Evolutionary conservation across 2,888 invertebrate species (phyloP), one percentile per base, ranked within the genome.

Genomic region (Trichogramma dendrolimi): DNA sequence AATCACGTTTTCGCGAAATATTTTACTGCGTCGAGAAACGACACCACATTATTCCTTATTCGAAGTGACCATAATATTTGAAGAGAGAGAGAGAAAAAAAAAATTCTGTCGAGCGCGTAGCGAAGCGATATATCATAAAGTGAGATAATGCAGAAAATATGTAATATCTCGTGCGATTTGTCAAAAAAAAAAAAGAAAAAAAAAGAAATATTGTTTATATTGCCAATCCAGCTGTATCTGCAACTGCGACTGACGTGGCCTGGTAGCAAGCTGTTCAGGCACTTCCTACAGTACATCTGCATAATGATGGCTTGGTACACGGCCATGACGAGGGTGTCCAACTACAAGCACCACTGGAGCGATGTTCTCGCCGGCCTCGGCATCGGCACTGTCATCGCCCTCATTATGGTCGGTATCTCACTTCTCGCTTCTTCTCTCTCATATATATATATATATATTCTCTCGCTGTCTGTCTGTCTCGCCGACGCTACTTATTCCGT

Each of bases 261-360:
- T 61, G 88, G 90, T 27, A 89, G 91, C 58, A 89, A 88, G 75
- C 83, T 98, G 61, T 79, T 94, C 54, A 87, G 88, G 59, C 94
- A 94, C 75, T 85, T 89, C n/a, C 80, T 95, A 57, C 97, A 98
- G 81, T 88, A 91, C 75, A 69, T 88, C 8, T 86, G 91, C 58
- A 81, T 96, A 65, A 83, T 88, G 79, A 82, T 92, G 78, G 90
- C 95, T 42, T 89, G 91, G 86, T 92, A 87, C 79, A 93, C 93
- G 7, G 89, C 91, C n/a, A 84, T 96, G 82, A 90, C 94, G 1
- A 85, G 97, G 44, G 87, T 98, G 46, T 94, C 94, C 1, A 93
- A 98, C 82, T 94, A 97, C 83, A 97, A 97, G 78, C 97, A 98
- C 80, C 97, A 98, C 76, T 96, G 96, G 94, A 95, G 93, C 73